Evolutionary conservation across 2,797 vertebrate genomes (phyloP).

Genomic region (Ciconia nigra): DNA sequence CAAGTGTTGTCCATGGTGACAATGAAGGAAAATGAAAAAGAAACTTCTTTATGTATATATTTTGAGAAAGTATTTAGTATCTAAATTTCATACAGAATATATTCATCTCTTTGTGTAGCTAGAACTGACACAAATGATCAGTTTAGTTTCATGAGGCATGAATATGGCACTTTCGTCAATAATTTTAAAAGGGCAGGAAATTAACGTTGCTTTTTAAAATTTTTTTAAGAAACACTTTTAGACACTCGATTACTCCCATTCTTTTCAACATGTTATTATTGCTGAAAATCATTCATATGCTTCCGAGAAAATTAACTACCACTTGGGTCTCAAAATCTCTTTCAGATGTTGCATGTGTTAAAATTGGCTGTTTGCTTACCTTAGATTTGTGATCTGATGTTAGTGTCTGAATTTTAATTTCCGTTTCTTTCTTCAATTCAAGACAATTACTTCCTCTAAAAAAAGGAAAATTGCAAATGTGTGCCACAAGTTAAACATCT

Average conservation of each 20-base stretch:
- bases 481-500: slow-evolving; percentile 65
- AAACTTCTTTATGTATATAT: not conserved
- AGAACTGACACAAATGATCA: not conserved
- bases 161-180: not conserved
- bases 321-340: not conserved
- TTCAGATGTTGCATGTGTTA: not conserved
- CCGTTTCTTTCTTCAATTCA: slow-evolving; percentile 97
- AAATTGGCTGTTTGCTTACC: slow-evolving; percentile 79
- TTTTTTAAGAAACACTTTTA: slow-evolving; percentile 33
- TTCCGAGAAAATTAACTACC: slow-evolving; percentile 49
- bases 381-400: slow-evolving; percentile 93
- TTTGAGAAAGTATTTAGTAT: not conserved
- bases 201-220: not conserved
- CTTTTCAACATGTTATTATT: slow-evolving; percentile 22
- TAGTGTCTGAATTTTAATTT: slow-evolving; percentile 92
- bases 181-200: slow-evolving; percentile 40
- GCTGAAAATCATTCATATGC: slow-evolving; percentile 12
- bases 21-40: not conserved
- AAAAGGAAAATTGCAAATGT: slow-evolving; percentile 60
- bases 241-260: slow-evolving; percentile 31
- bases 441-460: slow-evolving; percentile 94
- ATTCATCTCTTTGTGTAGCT: not conserved
- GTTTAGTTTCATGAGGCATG: not conserved
- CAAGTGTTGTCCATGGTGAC: not conserved
- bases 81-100: not conserved